phyloP scores from a whole-genome alignment of 2,888 invertebrate genomes.

The Thumatha senex region DNA sequence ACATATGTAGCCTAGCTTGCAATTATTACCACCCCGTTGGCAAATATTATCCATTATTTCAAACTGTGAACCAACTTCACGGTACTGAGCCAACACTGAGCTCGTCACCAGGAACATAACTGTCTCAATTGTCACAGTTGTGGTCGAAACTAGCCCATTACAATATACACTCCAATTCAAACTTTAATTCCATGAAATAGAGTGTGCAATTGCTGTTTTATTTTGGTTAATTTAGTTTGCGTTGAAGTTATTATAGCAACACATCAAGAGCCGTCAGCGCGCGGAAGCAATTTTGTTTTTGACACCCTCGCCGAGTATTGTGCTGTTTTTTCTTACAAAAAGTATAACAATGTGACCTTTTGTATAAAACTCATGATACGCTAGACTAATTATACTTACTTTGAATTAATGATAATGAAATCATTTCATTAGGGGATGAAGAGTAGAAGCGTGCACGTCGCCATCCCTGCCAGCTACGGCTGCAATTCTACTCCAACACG shows the following conservation, averaged over 20 bases:
- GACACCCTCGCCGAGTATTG: constrained; percentile 24
- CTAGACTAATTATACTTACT: no score
- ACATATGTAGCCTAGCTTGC: not conserved
- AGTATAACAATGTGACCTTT: constrained; percentile 20
- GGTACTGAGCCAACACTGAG: constrained; percentile 34
- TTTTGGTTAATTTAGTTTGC: constrained; percentile 26
- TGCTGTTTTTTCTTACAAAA: constrained; percentile 20
- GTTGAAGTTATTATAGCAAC: constrained; percentile 36
- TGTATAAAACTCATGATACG: constrained; percentile 11
- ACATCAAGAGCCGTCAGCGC: constrained; percentile 29
- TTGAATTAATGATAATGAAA: no score
- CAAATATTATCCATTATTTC: constrained; percentile 33
- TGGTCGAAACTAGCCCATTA: constrained; percentile 12
- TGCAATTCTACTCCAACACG: no score
- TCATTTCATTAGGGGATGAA: no score
- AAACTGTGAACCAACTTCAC: constrained; percentile 31
- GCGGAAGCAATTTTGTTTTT: constrained; percentile 42
- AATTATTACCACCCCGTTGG: not conserved
- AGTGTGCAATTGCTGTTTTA: constrained; percentile 2
- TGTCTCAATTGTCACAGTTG: constrained; percentile 37
- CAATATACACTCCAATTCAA: constrained; percentile 6
- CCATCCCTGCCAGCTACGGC: no score
- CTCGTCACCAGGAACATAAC: constrained; percentile 31
- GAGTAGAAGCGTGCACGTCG: no score
- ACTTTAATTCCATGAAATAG: constrained; percentile 16